A percentile compares a stretch with the other conserved stretches of the same genome.
Conservation (phyloP, 2,113 vertebrate species). For the Acrocephalus kingi region DNA sequence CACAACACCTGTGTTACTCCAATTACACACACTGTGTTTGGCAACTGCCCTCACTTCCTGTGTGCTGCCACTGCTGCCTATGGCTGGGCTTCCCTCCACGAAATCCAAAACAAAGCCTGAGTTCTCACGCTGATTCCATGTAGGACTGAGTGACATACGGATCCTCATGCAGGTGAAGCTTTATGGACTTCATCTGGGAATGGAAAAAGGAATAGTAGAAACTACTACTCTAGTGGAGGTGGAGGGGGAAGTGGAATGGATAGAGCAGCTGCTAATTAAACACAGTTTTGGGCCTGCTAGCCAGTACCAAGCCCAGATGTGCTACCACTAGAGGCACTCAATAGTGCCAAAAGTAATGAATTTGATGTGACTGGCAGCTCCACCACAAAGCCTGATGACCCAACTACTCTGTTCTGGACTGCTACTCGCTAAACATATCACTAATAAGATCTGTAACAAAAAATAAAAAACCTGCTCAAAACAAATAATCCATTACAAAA, state of each 20-base stretch:
- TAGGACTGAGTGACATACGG: rapidly evolving
- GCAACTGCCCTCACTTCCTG: background rate
- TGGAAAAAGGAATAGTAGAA: background rate
- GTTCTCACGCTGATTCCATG: rapidly evolving
- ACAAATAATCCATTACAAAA: background rate
- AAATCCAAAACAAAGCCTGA: background rate
- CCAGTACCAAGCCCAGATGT: background rate
- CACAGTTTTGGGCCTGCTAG: background rate
- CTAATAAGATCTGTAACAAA: background rate
- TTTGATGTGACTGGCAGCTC: background rate
- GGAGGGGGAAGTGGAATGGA: rapidly evolving
- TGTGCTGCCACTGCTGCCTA: background rate
- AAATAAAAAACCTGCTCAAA: background rate
- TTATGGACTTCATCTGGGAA: background rate
- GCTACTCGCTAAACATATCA: background rate
- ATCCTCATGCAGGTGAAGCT: background rate
- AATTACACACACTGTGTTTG: background rate
- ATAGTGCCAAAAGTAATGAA: background rate
- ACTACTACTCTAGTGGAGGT: background rate
- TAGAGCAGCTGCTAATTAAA: background rate
- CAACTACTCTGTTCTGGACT: background rate
- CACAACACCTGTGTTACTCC: background rate
- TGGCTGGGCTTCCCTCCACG: background rate
- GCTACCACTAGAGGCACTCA: background rate
- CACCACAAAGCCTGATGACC: background rate